Conservation (phyloP, 37 sponge, comb jelly and placozoan genomes). For the Chondrilla cf. caribensis region DNA sequence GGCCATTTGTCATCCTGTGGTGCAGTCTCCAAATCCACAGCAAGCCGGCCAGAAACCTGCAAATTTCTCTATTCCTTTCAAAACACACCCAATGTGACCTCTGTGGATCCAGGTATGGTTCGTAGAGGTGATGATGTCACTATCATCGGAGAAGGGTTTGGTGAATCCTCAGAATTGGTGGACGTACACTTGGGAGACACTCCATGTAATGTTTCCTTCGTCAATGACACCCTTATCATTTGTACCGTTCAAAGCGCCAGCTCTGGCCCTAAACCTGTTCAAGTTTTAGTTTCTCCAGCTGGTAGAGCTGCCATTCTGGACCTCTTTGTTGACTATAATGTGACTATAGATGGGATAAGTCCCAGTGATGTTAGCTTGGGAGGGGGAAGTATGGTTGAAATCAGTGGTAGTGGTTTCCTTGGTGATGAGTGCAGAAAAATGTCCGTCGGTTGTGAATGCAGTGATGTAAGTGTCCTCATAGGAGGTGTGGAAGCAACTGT, state of each 20-base stretch:
- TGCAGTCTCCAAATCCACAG: slow-evolving; percentile 12
- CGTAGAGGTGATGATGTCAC: slow-evolving; percentile 31
- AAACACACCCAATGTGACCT: slow-evolving; percentile 47
- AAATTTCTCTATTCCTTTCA: slow-evolving; percentile 45
- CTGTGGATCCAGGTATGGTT: slow-evolving; percentile 39
- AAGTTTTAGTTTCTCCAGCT: not conserved
- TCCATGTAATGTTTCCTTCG: slow-evolving; percentile 30
- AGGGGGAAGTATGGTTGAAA: slow-evolving; percentile 44
- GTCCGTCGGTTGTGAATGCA: not conserved
- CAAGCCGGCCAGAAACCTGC: slow-evolving; percentile 28
- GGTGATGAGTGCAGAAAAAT: not conserved
- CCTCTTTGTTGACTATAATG: slow-evolving; percentile 32
- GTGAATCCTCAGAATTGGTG: slow-evolving; percentile 15
- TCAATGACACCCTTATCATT: not conserved
- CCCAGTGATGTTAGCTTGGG: slow-evolving; percentile 38
- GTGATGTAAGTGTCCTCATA: slow-evolving; percentile 21
- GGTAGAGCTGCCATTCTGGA: slow-evolving; percentile 22
- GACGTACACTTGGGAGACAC: slow-evolving; percentile 41
- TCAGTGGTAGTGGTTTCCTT: slow-evolving; percentile 65
- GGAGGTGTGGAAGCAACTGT: slow-evolving; percentile 41
- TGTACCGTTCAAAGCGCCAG: slow-evolving; percentile 37
- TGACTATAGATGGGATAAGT: slow-evolving; percentile 18
- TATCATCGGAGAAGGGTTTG: slow-evolving; percentile 40
- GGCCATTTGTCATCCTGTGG: slow-evolving; percentile 58
- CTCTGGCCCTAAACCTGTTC: slow-evolving; percentile 48